A percentile compares a stretch with the other conserved stretches of the same genome.
Evolutionary conservation across 2,113 vertebrate genomes (phyloP).

Genomic region (Galemys pyrenaicus): DNA sequence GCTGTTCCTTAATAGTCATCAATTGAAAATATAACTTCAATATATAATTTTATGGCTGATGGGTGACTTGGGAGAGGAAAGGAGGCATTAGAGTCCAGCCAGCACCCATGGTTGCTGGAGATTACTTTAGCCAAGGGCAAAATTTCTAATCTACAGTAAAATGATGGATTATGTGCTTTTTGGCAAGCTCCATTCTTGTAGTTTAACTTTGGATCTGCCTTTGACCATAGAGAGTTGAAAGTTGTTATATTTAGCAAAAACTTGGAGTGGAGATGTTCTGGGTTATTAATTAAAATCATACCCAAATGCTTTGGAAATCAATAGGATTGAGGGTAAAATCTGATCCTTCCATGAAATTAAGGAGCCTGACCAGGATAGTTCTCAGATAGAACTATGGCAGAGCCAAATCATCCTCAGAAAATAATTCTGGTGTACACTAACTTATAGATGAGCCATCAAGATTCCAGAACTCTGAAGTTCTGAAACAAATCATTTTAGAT

Average conservation of each 20-base stretch:
- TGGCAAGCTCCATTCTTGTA: slow-evolving; percentile 23
- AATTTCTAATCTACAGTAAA: neutral
- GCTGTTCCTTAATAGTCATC: neutral
- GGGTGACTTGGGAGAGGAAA: neutral
- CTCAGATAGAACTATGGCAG: neutral
- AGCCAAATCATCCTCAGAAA: neutral
- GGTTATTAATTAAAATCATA: slow-evolving; percentile 25
- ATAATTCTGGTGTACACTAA: neutral
- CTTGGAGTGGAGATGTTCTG: slow-evolving; percentile 2
- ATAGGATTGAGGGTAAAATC: neutral
- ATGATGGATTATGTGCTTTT: slow-evolving; percentile 16
- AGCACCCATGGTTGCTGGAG: neutral
- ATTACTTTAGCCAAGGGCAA: neutral
- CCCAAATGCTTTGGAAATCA: neutral
- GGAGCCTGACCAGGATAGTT: neutral
- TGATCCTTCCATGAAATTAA: neutral
- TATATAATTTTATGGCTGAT: neutral
- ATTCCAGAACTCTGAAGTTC: neutral
- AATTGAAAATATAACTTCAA: neutral
- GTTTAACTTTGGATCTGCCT: neutral
- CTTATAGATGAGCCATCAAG: neutral
- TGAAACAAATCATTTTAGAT: neutral
- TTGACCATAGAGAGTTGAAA: neutral
- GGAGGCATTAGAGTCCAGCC: neutral
- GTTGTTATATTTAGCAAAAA: slow-evolving; percentile 28